These are phyloP conservation scores for Chelonia mydas DNA, from an alignment of 2,797 vertebrate genomes.

Conservation along the genomic window DNA sequence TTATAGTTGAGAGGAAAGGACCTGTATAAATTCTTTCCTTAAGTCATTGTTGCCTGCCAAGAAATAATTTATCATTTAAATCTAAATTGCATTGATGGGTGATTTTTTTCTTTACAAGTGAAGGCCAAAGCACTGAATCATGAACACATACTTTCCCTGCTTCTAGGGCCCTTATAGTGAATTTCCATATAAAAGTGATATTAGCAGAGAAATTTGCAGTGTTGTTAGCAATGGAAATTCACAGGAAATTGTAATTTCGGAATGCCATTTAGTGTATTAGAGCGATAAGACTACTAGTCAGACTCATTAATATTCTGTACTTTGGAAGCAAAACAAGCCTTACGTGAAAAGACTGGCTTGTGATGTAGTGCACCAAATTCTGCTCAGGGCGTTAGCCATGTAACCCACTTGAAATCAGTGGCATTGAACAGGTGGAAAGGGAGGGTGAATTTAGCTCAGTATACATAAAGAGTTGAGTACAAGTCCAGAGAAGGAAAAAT, in stretches of 20 bases:
- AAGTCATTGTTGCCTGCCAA: constrained; percentile 61
- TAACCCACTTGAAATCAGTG: fast-evolving
- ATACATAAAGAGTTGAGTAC: not conserved
- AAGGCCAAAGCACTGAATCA: constrained; percentile 34
- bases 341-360: fast-evolving
- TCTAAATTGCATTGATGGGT: constrained; percentile 61
- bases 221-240: constrained; percentile 61
- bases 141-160: constrained; percentile 16
- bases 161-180: constrained; percentile 61
- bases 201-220: constrained; percentile 57
- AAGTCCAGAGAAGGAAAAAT: not conserved
- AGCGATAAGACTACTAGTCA: not conserved
- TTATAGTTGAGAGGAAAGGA: constrained; percentile 48
- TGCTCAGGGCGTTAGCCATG: fast-evolving
- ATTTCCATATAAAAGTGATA: constrained; percentile 56
- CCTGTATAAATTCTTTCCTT: constrained; percentile 57
- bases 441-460: not conserved
- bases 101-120: constrained; percentile 55
- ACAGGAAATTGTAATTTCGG: constrained; percentile 33
- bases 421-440: not conserved
- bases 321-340: not conserved
- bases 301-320: not conserved
- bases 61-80: constrained; percentile 67
- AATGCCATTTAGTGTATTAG: constrained; percentile 1
- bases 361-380: not conserved